Percentiles rank a stretch among this genome's conserved stretches.
Conservation (phyloP, 1,140 invertebrate genomes). For the Drosophila subpulchrella region DNA sequence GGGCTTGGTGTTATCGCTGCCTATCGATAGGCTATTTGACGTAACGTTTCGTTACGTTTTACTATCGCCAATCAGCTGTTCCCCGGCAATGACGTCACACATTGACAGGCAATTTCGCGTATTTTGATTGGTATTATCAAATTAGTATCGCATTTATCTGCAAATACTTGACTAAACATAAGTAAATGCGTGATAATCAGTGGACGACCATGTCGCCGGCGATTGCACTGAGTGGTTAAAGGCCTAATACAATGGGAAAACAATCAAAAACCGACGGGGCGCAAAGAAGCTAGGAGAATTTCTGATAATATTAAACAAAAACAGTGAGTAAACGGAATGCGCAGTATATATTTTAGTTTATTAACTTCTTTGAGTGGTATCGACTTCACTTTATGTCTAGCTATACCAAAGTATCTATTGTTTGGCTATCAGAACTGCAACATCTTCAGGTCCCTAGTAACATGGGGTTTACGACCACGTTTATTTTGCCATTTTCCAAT, state of each 20-base stretch:
- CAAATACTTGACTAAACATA: conserved; percentile 37
- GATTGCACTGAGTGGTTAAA: conserved; percentile 23
- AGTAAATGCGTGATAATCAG: conserved; percentile 40
- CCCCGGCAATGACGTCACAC: conserved; percentile 37
- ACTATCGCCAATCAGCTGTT: conserved; percentile 33
- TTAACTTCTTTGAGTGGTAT: not conserved
- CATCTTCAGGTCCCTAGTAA: too few species aligned
- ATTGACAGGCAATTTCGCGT: not conserved
- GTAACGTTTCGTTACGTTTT: not conserved
- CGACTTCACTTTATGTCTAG: not conserved
- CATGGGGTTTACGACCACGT: too few species aligned
- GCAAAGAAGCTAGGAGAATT: conserved; percentile 1
- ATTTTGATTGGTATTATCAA: conserved; percentile 18
- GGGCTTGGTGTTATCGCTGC: not conserved
- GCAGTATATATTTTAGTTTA: not conserved
- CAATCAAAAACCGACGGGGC: not conserved
- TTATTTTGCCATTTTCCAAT: too few species aligned
- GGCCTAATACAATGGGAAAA: conserved; percentile 23
- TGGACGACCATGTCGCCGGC: conserved; percentile 10
- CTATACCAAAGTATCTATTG: too few species aligned
- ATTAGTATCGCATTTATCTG: conserved; percentile 20
- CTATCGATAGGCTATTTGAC: conserved; percentile 9
- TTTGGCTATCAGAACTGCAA: too few species aligned
- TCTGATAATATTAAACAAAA: conserved; percentile 1
- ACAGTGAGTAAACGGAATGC: conserved; percentile 16